Evolutionary conservation across 2,888 invertebrate species (phyloP).

Genomic region (Drosophila yooni): DNA sequence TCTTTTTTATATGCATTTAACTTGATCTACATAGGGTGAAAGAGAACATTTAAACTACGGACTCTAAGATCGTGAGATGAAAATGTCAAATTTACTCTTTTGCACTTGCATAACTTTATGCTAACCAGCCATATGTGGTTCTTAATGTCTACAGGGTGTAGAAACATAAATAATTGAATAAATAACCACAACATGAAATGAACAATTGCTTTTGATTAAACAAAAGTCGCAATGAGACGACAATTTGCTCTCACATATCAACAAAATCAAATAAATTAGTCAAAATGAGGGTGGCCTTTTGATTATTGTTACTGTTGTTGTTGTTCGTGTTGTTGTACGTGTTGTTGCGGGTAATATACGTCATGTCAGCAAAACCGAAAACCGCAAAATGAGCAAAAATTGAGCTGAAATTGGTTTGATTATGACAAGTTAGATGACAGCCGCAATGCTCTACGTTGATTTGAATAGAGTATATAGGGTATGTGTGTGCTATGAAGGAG

Average conservation of each 20-base stretch:
- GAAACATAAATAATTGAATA: conserved; percentile 33
- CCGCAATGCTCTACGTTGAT: conserved; percentile 32
- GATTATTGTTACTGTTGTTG: conserved; percentile 35
- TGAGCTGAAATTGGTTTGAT: conserved; percentile 31
- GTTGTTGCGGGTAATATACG: conserved; percentile 27
- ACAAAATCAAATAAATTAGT: conserved; percentile 76
- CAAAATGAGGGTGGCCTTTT: conserved; percentile 75
- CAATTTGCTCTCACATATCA: conserved; percentile 59
- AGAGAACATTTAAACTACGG: neutral
- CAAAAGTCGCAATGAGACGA: conserved; percentile 72
- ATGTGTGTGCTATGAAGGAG: too few species aligned
- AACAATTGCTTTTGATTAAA: conserved; percentile 82
- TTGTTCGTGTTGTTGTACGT: conserved; percentile 22
- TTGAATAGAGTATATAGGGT: neutral
- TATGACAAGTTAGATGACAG: conserved; percentile 37
- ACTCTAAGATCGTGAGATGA: too few species aligned
- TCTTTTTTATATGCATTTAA: neutral
- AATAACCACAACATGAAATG: conserved; percentile 66
- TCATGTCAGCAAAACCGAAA: conserved; percentile 35
- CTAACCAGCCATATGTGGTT: neutral
- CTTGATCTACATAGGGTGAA: neutral
- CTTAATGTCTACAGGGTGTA: conserved; percentile 28
- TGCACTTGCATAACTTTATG: neutral
- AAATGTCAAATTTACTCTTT: neutral
- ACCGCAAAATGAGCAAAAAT: conserved; percentile 64